Base-by-base conservation (phyloP, 2,888 invertebrate genomes). In the Ectropis crepuscularia region DNA sequence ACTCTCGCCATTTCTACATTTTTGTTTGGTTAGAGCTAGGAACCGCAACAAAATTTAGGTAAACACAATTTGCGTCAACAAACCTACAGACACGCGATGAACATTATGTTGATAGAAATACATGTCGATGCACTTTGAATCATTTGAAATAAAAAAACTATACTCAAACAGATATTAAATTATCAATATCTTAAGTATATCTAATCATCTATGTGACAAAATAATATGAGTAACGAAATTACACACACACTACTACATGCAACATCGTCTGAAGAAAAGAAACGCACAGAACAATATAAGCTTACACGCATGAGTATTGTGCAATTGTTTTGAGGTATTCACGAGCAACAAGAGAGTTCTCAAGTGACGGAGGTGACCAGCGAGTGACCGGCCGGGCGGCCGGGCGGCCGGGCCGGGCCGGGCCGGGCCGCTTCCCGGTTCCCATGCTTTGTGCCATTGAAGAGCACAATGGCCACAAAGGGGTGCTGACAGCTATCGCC, bases 401-500 rank as follows among this genome's bases (percentile, higher is more conserved):
- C 54, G 38, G 59, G 36, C 36, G 48, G 42, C 49, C 38, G 48
- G 11, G 49, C 36, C 38, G n/a, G n/a, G n/a, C 47, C 62, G 69
- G 75, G 69, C 71, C 74, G 74, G 71, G 2, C 16, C 79, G 89
- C 88, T 91, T 90, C 90, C 92, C 90, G 87, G 86, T 92, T 92
- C 91, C 91, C 91, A 90, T 78, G 78, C 83, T 82, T 89, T 89
- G 87, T 89, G 69, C 77, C 81, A 74, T 79, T 87, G 86, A 91
- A 88, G 87, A 87, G 86, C 75, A 90, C 90, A 91, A 91, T 83
- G 75, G 62, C 61, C 79, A 91, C 88, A 92, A 92, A 88, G 78
- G 89, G 89, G 92, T 92, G 92, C 86, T 87, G 92, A 92, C 91
- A 91, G 89, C 88, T 77, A 79, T 76, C 80, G 78, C 75, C 80